Conservation (phyloP, 2,888 invertebrate species). For the Chydorus sphaericus region DNA sequence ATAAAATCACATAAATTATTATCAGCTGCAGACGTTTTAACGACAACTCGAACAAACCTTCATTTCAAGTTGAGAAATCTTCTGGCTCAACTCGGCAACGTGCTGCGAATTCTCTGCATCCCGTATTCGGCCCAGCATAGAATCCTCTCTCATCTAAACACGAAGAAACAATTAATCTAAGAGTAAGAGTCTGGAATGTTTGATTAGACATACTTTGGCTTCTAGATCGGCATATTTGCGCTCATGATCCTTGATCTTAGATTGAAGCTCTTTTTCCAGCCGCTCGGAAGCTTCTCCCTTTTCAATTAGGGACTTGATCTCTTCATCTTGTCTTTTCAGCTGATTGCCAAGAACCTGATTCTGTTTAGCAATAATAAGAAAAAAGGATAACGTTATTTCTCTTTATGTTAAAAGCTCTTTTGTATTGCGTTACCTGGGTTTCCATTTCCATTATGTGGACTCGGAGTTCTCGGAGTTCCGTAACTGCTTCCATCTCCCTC, state of each 20-base stretch:
- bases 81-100: constrained; percentile 82
- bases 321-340: constrained; percentile 72
- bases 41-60: constrained; percentile 55
- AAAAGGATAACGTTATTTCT: too few species aligned
- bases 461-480: constrained; percentile 85
- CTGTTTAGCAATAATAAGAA: constrained; percentile 22
- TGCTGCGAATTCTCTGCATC: constrained; percentile 90
- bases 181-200: background rate
- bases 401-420: too few species aligned
- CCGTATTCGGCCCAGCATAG: constrained; percentile 82
- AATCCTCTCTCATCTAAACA: constrained; percentile 60
- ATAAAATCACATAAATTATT: constrained; percentile 21
- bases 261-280: constrained; percentile 57
- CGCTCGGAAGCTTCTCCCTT: constrained; percentile 56
- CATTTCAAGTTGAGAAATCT: constrained; percentile 81
- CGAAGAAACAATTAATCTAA: background rate
- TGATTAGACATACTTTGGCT: constrained; percentile 37
- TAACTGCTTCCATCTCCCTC: constrained; percentile 81
- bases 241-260: constrained; percentile 66
- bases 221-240: constrained; percentile 55
- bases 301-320: constrained; percentile 67
- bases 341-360: constrained; percentile 40
- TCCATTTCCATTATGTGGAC: constrained; percentile 92
- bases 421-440: too few species aligned
- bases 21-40: background rate